Percentiles rank a stretch among this genome's conserved stretches.
Evolutionary conservation across 2,113 vertebrate species (phyloP).

Genomic region (Columbina picui): DNA sequence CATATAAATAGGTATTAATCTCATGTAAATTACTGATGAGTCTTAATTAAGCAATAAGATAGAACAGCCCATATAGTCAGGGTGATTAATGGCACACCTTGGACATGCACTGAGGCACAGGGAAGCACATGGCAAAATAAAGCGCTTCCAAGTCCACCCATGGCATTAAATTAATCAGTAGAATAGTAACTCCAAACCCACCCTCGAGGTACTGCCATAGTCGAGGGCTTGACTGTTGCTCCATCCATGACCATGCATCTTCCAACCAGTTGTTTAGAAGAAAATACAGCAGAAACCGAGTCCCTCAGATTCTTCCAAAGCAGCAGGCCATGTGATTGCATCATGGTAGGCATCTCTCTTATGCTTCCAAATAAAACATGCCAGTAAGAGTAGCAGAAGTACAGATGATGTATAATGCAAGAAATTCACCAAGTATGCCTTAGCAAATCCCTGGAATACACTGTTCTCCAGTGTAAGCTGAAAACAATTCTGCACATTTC

Average conservation of each 20-base stretch:
- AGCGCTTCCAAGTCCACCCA: neutral
- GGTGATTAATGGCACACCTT: slow-evolving; percentile 49
- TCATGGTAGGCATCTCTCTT: neutral
- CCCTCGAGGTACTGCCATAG: neutral
- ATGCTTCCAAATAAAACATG: neutral
- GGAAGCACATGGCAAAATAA: neutral
- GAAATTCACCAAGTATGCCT: neutral
- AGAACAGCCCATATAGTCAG: neutral
- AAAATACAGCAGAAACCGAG: neutral
- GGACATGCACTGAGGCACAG: neutral
- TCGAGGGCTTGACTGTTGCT: neutral
- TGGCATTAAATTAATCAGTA: neutral
- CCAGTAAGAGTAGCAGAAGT: neutral
- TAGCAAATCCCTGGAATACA: neutral
- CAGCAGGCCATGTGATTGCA: neutral
- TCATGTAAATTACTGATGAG: slow-evolving; percentile 55
- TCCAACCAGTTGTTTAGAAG: neutral
- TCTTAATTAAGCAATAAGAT: slow-evolving; percentile 63
- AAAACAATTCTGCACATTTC: neutral
- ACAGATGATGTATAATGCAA: neutral
- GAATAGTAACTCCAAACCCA: neutral
- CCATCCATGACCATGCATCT: neutral
- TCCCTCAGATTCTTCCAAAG: neutral
- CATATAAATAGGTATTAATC: slow-evolving; percentile 68
- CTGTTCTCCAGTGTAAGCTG: accelerated